Conservation (phyloP, 1,140 invertebrate genomes). For the Lethocerus indicus region DNA sequence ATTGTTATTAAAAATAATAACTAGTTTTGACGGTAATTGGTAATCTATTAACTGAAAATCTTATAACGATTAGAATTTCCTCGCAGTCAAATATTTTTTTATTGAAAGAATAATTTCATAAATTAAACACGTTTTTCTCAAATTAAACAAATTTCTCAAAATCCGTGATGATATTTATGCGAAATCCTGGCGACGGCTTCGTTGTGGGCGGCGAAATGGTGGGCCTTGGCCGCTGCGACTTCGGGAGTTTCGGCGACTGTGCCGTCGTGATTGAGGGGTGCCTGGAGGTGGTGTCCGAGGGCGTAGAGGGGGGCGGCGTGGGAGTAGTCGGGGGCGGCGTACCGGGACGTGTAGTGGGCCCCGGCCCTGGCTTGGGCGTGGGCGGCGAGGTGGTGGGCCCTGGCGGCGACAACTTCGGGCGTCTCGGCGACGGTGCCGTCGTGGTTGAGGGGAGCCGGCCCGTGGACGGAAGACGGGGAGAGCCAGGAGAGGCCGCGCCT, state of each 20-base stretch:
- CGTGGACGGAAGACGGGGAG: too few species aligned
- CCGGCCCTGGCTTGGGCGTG: conserved; percentile 32
- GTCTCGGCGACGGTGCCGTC: conserved; percentile 28
- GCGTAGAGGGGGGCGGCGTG: conserved; percentile 28
- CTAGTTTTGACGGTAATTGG: too few species aligned
- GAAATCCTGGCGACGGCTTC: conserved; percentile 25
- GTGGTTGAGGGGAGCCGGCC: conserved; percentile 1
- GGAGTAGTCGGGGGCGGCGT: conserved; percentile 11
- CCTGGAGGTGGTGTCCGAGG: conserved; percentile 23
- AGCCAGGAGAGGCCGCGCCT: neutral
- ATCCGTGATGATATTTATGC: too few species aligned
- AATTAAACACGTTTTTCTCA: too few species aligned
- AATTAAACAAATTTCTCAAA: too few species aligned
- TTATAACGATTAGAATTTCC: too few species aligned
- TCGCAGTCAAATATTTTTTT: too few species aligned
- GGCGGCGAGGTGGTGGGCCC: conserved; percentile 19
- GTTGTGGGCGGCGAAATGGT: conserved; percentile 34
- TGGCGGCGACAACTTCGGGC: conserved; percentile 18
- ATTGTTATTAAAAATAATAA: too few species aligned
- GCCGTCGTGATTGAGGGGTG: conserved; percentile 9
- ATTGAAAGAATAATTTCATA: too few species aligned
- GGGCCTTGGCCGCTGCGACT: conserved; percentile 30
- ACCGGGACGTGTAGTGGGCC: neutral
- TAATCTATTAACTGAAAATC: too few species aligned
- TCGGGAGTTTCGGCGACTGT: conserved; percentile 9